Evolutionary conservation across 2,797 vertebrate genomes (phyloP).

Genomic region (Sebastes matsubarae): DNA sequence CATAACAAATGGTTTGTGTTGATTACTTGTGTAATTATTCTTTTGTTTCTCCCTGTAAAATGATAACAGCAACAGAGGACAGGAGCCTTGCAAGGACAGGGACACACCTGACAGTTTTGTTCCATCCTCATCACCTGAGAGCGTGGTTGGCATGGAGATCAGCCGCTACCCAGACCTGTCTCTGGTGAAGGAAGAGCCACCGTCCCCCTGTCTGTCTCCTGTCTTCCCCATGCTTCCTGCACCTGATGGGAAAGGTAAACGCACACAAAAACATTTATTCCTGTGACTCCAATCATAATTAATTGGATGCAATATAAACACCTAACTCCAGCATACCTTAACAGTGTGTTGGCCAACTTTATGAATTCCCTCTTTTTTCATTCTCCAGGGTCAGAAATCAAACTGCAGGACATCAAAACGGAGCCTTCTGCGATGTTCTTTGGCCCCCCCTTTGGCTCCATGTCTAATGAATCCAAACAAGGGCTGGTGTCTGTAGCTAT

Average conservation of each 20-base stretch:
- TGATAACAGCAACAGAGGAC: constrained; percentile 82
- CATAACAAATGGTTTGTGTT: neutral
- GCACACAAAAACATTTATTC: neutral
- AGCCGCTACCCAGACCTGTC: constrained; percentile 95
- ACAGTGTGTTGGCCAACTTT: neutral
- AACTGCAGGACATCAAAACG: constrained; percentile 91
- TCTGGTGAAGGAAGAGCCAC: constrained; percentile 92
- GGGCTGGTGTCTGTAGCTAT: constrained; percentile 97
- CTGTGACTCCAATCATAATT: neutral
- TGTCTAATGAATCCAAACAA: constrained; percentile 89
- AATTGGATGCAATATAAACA: neutral
- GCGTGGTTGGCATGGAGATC: constrained; percentile 94
- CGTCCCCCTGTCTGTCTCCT: constrained; percentile 92
- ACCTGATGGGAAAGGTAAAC: constrained; percentile 89
- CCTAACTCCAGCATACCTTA: neutral
- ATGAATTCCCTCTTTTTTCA: neutral
- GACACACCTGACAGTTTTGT: constrained; percentile 98
- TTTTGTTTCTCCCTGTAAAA: neutral
- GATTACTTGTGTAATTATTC: neutral
- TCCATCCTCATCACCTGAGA: constrained; percentile 98
- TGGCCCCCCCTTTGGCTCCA: constrained; percentile 86
- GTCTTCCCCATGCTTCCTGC: constrained; percentile 95
- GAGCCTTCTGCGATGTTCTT: constrained; percentile 90
- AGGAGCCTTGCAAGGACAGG: constrained; percentile 92
- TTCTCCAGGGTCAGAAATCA: constrained; percentile 87